Evolutionary conservation across 1,140 invertebrate genomes (phyloP).

Genomic region (Drosophila cardini): DNA sequence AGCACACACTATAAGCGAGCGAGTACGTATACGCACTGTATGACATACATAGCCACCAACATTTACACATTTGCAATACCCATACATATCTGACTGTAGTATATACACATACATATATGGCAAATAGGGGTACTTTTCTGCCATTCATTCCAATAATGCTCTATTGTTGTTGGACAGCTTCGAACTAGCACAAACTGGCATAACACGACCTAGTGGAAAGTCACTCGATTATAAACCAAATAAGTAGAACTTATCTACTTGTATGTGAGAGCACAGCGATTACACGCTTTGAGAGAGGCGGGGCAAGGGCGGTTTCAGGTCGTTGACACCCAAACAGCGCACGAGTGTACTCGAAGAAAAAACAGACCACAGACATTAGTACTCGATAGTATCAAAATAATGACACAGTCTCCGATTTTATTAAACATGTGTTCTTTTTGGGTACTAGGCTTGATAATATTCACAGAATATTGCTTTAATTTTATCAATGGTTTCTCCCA

Average conservation of each 20-base stretch:
- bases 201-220: conserved; percentile 38
- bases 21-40: conserved; percentile 25
- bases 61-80: conserved; percentile 58
- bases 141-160: conserved; percentile 23
- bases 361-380: too few species aligned
- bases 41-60: conserved; percentile 28
- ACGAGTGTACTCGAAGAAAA: neutral
- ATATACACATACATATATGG: conserved; percentile 14
- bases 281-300: neutral
- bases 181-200: conserved; percentile 58
- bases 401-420: too few species aligned
- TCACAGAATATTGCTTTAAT: too few species aligned
- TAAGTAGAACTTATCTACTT: conserved; percentile 21
- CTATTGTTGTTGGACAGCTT: conserved; percentile 20
- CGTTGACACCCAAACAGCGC: conserved; percentile 1
- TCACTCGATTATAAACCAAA: conserved; percentile 17
- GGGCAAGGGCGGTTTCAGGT: neutral
- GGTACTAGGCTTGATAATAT: too few species aligned
- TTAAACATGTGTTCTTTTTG: too few species aligned
- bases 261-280: neutral
- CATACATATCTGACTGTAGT: conserved; percentile 57
- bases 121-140: conserved; percentile 23
- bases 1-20: conserved; percentile 68
- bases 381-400: too few species aligned
- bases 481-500: too few species aligned